Evolutionary conservation across 1,140 invertebrate species (phyloP).

Genomic region (Mycetomoellerius zeteki): DNA sequence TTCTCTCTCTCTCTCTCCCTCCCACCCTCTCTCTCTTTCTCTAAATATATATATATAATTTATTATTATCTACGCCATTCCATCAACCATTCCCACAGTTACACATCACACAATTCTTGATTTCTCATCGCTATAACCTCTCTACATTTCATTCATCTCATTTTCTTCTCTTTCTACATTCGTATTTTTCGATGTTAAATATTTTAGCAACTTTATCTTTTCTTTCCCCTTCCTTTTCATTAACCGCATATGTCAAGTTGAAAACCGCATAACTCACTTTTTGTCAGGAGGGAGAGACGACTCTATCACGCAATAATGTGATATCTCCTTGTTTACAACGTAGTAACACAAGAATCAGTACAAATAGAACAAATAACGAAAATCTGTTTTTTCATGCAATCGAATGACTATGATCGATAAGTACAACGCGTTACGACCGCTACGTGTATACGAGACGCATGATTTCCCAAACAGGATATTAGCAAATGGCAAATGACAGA

Average conservation of each 20-base stretch:
- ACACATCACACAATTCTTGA: neutral
- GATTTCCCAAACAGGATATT: neutral
- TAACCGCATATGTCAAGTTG: neutral
- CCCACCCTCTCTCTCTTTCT: too few species aligned
- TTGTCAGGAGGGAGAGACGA: neutral
- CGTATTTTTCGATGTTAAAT: neutral
- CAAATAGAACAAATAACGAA: neutral
- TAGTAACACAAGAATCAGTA: neutral
- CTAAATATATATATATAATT: too few species aligned
- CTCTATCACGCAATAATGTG: neutral
- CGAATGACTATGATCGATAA: neutral
- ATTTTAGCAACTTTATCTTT: neutral
- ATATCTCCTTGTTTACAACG: neutral
- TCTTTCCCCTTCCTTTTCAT: neutral
- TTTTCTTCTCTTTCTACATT: neutral
- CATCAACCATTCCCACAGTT: neutral
- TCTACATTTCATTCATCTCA: neutral
- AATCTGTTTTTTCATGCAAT: neutral
- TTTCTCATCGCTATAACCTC: neutral
- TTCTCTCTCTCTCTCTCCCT: too few species aligned
- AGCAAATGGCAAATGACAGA: too few species aligned
- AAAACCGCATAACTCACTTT: slow-evolving; percentile 25
- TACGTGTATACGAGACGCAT: neutral
- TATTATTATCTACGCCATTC: too few species aligned
- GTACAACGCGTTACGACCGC: neutral